Evolutionary conservation across 2,797 vertebrate species (phyloP).

Genomic region (Lerista edwardsae): DNA sequence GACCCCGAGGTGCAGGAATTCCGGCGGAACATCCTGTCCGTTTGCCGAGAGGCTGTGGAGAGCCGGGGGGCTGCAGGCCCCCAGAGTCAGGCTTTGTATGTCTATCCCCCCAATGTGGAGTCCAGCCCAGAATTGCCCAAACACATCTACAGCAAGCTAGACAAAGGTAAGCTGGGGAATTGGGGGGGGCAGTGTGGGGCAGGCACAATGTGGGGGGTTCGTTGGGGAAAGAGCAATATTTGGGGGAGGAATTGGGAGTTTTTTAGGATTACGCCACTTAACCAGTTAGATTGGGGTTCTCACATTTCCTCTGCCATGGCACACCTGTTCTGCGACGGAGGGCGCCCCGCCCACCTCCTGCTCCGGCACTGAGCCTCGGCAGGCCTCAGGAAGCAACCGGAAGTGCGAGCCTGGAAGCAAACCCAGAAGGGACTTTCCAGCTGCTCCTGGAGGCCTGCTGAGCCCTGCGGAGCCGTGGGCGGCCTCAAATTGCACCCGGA

Average conservation of each 20-base stretch:
- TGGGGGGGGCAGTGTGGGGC: rapidly evolving
- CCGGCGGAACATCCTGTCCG: constrained; percentile 73
- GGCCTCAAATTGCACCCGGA: no score
- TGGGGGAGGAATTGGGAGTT: not conserved
- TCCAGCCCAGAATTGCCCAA: constrained; percentile 79
- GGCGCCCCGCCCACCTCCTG: no score
- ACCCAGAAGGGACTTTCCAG: no score
- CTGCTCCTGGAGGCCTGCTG: no score
- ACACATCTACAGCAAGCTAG: constrained; percentile 80
- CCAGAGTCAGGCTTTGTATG: constrained; percentile 81
- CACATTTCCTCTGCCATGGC: no score
- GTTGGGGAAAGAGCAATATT: not conserved
- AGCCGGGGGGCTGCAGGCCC: constrained; percentile 77
- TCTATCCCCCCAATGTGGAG: constrained; percentile 84
- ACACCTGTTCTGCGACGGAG: no score
- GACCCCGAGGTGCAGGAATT: constrained; percentile 80
- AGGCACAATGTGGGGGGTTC: no score
- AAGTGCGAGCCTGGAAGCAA: no score
- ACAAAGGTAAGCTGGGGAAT: constrained; percentile 63
- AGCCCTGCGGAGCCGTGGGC: no score
- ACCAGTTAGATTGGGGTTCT: no score
- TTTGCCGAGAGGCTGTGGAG: constrained; percentile 80
- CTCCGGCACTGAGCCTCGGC: no score
- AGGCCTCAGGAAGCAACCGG: no score
- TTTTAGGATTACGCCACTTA: not conserved